Percentiles rank a stretch among this genome's conserved stretches.
phyloP scores from a whole-genome alignment of 2,797 vertebrate species.

The Tiaroga cobitis region DNA sequence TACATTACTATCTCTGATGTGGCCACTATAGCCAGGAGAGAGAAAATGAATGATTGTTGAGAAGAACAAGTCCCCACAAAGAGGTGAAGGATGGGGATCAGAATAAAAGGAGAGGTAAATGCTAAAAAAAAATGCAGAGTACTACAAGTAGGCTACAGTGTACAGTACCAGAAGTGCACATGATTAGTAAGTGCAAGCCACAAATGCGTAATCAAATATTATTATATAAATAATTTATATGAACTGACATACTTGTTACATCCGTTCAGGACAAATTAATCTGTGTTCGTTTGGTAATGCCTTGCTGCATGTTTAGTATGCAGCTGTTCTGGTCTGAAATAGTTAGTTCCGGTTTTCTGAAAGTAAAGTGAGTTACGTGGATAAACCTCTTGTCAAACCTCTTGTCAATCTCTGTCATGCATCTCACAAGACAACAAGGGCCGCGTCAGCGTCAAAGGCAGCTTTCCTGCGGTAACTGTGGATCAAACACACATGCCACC shows the following conservation, averaged over 20 bases:
- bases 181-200: neutral
- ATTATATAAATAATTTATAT: neutral
- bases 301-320: no score
- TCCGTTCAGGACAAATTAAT: no score
- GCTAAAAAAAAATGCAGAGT: neutral
- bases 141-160: neutral
- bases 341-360: no score
- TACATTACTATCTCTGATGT: constrained; percentile 13
- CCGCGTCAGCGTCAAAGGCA: no score
- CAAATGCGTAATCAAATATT: neutral
- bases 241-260: neutral
- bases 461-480: no score
- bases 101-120: neutral
- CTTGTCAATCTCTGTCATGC: no score
- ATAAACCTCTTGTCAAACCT: no score
- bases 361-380: no score
- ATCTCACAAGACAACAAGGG: no score
- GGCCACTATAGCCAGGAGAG: neutral
- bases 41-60: neutral
- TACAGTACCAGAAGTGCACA: neutral
- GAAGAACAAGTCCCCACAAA: neutral
- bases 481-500: no score
- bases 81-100: constrained; percentile 9
- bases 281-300: no score
- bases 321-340: no score